These are phyloP conservation scores for Poliocrania exsul DNA, from an alignment of 2,797 vertebrate species.

Conservation along the genomic window DNA sequence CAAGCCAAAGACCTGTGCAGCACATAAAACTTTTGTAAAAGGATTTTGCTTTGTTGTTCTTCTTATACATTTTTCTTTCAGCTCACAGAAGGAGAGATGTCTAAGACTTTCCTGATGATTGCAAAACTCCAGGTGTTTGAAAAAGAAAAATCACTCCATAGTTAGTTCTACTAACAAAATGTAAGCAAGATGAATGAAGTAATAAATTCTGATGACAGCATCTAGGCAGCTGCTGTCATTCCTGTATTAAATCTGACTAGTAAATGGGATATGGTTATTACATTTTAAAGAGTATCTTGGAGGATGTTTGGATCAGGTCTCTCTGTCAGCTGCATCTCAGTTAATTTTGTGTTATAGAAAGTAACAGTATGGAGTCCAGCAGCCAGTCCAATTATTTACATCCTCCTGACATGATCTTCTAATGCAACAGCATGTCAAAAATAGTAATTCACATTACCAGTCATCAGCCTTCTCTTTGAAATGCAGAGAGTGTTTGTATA, in stretches of 20 bases:
- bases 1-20: neutral
- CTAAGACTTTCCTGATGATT: neutral
- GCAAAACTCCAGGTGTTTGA: neutral
- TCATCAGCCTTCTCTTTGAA: neutral
- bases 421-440: neutral
- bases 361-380: neutral
- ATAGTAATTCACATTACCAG: neutral
- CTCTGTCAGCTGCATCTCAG: neutral
- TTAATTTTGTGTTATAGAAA: slow-evolving; percentile 28
- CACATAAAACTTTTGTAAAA: fast-evolving
- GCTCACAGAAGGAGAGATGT: neutral
- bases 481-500: neutral
- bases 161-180: neutral
- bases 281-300: neutral
- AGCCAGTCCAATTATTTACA: slow-evolving; percentile 25
- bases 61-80: neutral
- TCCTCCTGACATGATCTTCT: neutral
- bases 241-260: neutral
- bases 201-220: neutral
- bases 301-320: neutral
- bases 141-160: neutral
- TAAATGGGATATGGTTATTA: neutral
- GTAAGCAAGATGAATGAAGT: neutral
- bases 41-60: neutral
- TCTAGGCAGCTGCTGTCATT: neutral